phyloP scores from a whole-genome alignment of 2,797 vertebrate species.

The Anabas testudineus region DNA sequence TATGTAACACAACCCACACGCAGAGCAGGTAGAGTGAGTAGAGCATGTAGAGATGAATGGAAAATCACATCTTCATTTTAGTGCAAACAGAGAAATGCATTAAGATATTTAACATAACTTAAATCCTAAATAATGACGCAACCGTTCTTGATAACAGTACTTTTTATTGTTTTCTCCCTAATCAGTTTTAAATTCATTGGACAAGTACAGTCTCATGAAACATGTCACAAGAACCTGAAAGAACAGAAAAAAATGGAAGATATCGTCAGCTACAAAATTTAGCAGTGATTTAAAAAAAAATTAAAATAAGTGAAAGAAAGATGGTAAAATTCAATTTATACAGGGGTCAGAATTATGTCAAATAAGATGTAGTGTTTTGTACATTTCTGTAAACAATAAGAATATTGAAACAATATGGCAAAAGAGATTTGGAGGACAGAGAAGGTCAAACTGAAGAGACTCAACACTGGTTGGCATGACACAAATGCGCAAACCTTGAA shows the following conservation, averaged over 20 bases:
- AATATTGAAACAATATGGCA: constrained; percentile 69
- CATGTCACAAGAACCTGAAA: constrained; percentile 77
- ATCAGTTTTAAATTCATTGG: constrained; percentile 83
- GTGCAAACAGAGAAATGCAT: neutral
- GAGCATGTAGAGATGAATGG: no score
- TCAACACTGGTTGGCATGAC: constrained; percentile 75
- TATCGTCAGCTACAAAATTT: constrained; percentile 79
- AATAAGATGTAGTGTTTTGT: constrained; percentile 83
- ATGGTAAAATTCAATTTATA: constrained; percentile 63
- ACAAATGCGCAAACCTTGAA: constrained; percentile 63
- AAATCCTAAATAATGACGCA: neutral
- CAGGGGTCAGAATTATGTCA: constrained; percentile 62
- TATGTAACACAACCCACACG: neutral
- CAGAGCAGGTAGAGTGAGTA: neutral
- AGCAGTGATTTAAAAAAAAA: constrained; percentile 64
- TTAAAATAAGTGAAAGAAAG: constrained; percentile 32
- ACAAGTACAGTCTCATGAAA: constrained; percentile 80
- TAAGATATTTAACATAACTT: neutral
- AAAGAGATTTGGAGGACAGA: constrained; percentile 47
- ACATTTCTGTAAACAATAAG: constrained; percentile 82
- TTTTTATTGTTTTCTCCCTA: constrained; percentile 81
- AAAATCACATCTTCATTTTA: neutral
- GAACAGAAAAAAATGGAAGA: constrained; percentile 77
- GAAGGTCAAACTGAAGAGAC: constrained; percentile 54
- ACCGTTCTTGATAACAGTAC: constrained; percentile 52